Percentiles rank a stretch among this genome's conserved stretches.
These are phyloP conservation scores for Nomada flava DNA, from an alignment of 2,888 invertebrate species.

Conservation along the genomic window DNA sequence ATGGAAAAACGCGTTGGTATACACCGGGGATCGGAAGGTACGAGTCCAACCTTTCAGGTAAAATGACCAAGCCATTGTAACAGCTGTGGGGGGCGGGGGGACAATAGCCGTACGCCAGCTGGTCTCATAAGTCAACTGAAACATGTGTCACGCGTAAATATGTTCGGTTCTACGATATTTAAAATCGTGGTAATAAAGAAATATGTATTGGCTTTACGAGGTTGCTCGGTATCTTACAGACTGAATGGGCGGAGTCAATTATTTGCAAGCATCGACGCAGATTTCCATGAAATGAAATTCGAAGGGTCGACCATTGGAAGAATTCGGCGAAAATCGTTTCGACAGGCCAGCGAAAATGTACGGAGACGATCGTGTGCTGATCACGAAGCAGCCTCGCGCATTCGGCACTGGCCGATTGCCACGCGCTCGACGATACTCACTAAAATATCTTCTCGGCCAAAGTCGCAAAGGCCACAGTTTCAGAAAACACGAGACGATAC, in stretches of 20 bases:
- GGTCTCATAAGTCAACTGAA: slow-evolving; percentile 50
- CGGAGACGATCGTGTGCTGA: slow-evolving; percentile 37
- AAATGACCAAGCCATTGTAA: slow-evolving; percentile 26
- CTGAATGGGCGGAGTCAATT: too few species aligned
- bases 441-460: slow-evolving; percentile 73
- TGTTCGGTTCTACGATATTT: slow-evolving; percentile 5
- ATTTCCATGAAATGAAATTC: background rate
- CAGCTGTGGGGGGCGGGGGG: slow-evolving; percentile 24
- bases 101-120: slow-evolving; percentile 41
- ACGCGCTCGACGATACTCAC: slow-evolving; percentile 69
- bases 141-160: slow-evolving; percentile 36
- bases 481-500: slow-evolving; percentile 48
- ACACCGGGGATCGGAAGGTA: slow-evolving; percentile 4
- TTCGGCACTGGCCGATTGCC: slow-evolving; percentile 71
- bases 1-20: slow-evolving; percentile 8
- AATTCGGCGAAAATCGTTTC: slow-evolving; percentile 21
- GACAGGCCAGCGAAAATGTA: slow-evolving; percentile 22
- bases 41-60: slow-evolving; percentile 36
- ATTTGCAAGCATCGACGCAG: too few species aligned
- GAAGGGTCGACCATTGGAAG: background rate
- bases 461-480: slow-evolving; percentile 70
- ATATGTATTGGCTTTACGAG: too few species aligned
- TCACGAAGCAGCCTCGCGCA: slow-evolving; percentile 48
- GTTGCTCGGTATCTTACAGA: too few species aligned
- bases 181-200: background rate